A percentile compares a stretch with the other conserved stretches of the same genome.
Conservation (phyloP, 2,797 vertebrate species). For the Tragopan temminckii region DNA sequence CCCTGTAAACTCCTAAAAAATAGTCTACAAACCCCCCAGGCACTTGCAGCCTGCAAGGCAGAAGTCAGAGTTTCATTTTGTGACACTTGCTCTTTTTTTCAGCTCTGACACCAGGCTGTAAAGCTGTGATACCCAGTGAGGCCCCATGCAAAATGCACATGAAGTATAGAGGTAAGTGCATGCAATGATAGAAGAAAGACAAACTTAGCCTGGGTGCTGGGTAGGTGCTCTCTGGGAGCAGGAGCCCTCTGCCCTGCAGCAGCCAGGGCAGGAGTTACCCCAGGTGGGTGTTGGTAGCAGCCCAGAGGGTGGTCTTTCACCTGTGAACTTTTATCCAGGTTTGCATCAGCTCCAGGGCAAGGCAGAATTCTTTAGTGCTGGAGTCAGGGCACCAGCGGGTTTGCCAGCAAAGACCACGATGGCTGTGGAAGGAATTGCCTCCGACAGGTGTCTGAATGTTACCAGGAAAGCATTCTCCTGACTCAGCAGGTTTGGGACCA, state of each 20-base stretch:
- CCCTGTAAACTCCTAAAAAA: background rate
- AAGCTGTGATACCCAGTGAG: background rate
- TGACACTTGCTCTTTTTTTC: background rate
- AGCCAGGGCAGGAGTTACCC: background rate
- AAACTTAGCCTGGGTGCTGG: background rate
- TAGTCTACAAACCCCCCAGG: background rate
- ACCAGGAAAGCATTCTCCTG: slow-evolving; percentile 29
- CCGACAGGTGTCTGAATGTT: slow-evolving; percentile 50
- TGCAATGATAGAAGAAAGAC: background rate
- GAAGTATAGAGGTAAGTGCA: background rate
- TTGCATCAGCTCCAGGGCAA: background rate
- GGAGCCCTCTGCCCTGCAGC: background rate
- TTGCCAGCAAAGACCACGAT: background rate
- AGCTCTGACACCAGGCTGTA: background rate
- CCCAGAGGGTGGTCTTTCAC: background rate
- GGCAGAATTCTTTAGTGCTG: background rate
- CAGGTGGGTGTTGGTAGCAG: background rate
- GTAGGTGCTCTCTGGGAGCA: background rate
- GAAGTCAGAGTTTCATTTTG: background rate
- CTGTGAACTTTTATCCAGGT: background rate
- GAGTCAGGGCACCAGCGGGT: slow-evolving; percentile 15
- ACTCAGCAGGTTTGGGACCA: slow-evolving; percentile 32
- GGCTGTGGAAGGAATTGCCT: slow-evolving; percentile 58
- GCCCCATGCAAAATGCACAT: background rate
- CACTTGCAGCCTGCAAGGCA: background rate